phyloP scores from a whole-genome alignment of 2,113 vertebrate species.

The Poeciliopsis retropinna region DNA sequence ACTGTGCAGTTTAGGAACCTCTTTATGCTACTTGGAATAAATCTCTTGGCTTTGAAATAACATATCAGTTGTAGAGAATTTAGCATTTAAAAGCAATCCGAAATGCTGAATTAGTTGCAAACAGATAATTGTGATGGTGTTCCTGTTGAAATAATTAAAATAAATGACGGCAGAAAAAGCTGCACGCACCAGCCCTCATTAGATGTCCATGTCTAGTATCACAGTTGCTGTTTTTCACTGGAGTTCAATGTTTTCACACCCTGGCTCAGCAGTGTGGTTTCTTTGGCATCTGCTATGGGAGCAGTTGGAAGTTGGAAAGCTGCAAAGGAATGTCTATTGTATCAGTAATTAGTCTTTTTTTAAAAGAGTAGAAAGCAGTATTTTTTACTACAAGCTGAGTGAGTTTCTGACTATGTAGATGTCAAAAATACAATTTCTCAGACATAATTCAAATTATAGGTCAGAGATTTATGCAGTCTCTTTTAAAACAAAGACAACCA shows the following conservation, averaged over 20 bases:
- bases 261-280: constrained; percentile 39
- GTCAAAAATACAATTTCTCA: neutral
- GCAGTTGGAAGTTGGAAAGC: constrained; percentile 25
- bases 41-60: constrained; percentile 50
- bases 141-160: constrained; percentile 25
- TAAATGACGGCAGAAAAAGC: constrained; percentile 14
- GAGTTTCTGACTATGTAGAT: neutral
- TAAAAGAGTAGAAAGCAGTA: neutral
- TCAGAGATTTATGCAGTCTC: neutral
- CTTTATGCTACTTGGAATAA: constrained; percentile 50
- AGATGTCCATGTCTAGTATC: constrained; percentile 52
- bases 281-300: constrained; percentile 19
- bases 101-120: neutral
- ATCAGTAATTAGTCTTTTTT: constrained; percentile 5
- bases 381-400: constrained; percentile 1
- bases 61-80: constrained; percentile 24
- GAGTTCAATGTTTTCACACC: constrained; percentile 48
- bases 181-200: constrained; percentile 24
- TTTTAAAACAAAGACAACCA: neutral
- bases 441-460: too few relatives aligned
- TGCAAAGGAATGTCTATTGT: constrained; percentile 4
- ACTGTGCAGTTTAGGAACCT: constrained; percentile 47
- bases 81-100: constrained; percentile 19
- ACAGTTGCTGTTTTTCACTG: constrained; percentile 47
- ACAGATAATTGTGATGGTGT: neutral